These are phyloP conservation scores for Sinosuthora webbiana DNA, from an alignment of 2,113 vertebrate genomes.

Conservation along the genomic window DNA sequence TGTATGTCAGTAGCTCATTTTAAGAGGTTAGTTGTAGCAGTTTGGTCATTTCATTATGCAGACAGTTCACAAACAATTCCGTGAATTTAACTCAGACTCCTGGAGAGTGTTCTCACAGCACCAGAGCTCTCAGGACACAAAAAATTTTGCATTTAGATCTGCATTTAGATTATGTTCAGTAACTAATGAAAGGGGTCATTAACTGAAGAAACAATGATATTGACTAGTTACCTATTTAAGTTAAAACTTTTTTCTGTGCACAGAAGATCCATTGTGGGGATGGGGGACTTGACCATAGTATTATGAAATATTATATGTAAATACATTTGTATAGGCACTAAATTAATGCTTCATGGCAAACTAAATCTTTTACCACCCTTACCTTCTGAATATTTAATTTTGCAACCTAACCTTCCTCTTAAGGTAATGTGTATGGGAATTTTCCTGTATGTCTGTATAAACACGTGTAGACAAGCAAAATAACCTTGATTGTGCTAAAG, in stretches of 20 bases:
- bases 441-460: neutral
- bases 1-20: neutral
- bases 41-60: neutral
- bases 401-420: neutral
- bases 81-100: neutral
- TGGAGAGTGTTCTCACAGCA: neutral
- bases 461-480: neutral
- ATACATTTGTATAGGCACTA: neutral
- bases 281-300: neutral
- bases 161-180: neutral
- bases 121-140: neutral
- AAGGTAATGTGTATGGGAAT: neutral
- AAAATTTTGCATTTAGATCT: neutral
- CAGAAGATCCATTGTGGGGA: neutral
- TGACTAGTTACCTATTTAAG: neutral
- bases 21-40: neutral
- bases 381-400: neutral
- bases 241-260: neutral
- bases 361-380: neutral
- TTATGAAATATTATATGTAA: neutral
- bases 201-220: neutral
- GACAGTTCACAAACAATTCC: neutral
- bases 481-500: neutral
- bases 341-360: neutral
- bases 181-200: neutral